Conservation (phyloP, 2,797 vertebrate species). For the Cetoscarus ocellatus region DNA sequence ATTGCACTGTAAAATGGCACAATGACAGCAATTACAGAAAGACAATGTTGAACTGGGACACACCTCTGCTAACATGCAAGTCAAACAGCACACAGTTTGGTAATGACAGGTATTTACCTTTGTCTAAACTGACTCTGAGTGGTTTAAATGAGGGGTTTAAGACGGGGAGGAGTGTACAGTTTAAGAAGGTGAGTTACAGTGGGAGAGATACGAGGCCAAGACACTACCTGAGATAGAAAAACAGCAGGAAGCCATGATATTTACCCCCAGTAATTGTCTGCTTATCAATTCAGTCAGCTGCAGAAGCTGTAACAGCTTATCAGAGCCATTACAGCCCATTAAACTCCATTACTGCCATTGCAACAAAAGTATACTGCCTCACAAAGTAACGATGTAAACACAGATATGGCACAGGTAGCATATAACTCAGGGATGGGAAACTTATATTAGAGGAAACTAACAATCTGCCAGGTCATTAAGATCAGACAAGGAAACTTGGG, state of each 20-base stretch:
- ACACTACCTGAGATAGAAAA: not conserved
- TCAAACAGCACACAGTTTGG: not conserved
- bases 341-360: not conserved
- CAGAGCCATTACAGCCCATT: not conserved
- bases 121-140: not conserved
- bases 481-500: too few species aligned
- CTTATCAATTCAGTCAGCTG: not conserved
- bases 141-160: not conserved
- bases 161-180: not conserved
- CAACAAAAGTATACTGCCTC: too few species aligned
- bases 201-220: not conserved
- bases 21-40: conserved; percentile 3
- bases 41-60: conserved; percentile 6
- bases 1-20: not conserved
- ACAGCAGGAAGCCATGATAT: not conserved
- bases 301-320: not conserved
- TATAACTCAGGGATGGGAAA: too few species aligned
- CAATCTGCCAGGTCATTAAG: too few species aligned
- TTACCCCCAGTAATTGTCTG: not conserved
- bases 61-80: conserved; percentile 8
- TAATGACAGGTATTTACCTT: not conserved
- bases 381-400: too few species aligned
- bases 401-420: too few species aligned
- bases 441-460: too few species aligned
- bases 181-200: not conserved